Conservation (phyloP, 1,140 invertebrate genomes). For the Zaprionus taronus region DNA sequence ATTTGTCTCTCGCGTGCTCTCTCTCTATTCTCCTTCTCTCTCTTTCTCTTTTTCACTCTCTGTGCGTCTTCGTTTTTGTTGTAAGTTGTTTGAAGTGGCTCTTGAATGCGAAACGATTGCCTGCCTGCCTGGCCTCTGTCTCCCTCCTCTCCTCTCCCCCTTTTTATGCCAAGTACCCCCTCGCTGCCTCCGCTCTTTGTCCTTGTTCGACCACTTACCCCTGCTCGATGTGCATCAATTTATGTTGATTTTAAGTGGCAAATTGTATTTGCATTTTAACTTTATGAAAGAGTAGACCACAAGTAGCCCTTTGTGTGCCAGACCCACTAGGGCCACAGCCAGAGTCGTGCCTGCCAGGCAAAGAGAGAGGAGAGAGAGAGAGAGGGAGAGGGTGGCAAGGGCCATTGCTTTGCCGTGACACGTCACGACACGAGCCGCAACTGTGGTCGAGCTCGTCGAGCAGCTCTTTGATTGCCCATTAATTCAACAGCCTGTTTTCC, state of each 20-base stretch:
- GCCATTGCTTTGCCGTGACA: conserved; percentile 1
- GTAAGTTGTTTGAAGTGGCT: conserved; percentile 66
- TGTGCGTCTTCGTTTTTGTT: conserved; percentile 47
- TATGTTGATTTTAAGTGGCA: conserved; percentile 79
- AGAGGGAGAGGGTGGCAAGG: not conserved
- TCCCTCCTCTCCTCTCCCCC: not conserved
- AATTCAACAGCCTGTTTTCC: conserved; percentile 48
- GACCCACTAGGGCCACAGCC: not conserved
- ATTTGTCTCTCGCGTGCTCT: conserved; percentile 6
- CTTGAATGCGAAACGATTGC: conserved; percentile 53
- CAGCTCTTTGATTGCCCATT: conserved; percentile 60
- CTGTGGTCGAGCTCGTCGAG: conserved; percentile 19
- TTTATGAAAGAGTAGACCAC: conserved; percentile 62
- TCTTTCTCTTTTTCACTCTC: conserved; percentile 2
- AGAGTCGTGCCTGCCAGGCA: not conserved
- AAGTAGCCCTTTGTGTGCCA: conserved; percentile 59
- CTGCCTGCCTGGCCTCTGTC: not conserved
- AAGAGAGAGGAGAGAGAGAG: not conserved
- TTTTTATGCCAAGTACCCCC: not conserved
- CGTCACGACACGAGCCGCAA: conserved; percentile 25
- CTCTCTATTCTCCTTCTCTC: conserved; percentile 1
- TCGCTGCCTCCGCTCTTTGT: not conserved
- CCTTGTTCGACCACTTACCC: conserved; percentile 19
- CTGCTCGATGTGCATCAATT: conserved; percentile 49
- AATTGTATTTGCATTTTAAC: conserved; percentile 79